Base-by-base conservation (phyloP, 2,797 vertebrate genomes). In the Chiroxiphia lanceolata region DNA sequence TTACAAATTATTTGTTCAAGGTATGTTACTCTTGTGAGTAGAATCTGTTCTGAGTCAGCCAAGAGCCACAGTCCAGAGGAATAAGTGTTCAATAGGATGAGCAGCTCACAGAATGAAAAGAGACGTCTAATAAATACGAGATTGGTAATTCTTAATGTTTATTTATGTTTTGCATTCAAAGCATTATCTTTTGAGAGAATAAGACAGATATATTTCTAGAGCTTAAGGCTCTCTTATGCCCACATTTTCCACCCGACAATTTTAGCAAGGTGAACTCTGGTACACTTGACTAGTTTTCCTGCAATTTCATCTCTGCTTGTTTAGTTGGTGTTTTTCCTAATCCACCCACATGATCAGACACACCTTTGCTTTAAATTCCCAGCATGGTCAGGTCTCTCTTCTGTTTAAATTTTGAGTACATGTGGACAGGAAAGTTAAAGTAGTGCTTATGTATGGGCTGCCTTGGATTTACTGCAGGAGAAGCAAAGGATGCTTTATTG, bases 1-100 rank as follows among this genome's bases (percentile, higher is more conserved):
- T 78, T 60, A 47, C 83, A 77, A 93, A 68, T 91, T 88, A 76
- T 82, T 88, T 90, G 40, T 83, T 90, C 31, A 40, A 77, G 42
- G 31, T 87, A 34, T 70, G 68, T 50, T 83, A 12, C 23, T 91
- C 26, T 69, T 70, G 77, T 57, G 68, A 61, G 60, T 56, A 20
- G 71, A 68, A 68, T 68, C 38, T 94, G 23, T 47, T 84, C 70
- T 54, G 48, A 47, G 50, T 87, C 42, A 80, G 67, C 13, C 23
- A 80, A 67, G 47, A 87, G 18, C 33, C 26, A 74, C 22, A 70
- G 26, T 63, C 25, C n/a, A 38, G 26, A 74, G 23, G 16, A 92
- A 26, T 10, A 70, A 93, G 20, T 13, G 34, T 56, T 93, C 75
- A 34, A 70, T 60, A 77, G 45, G 57, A 53, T 51, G 34, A 91